phyloP scores from a whole-genome alignment of 2,113 vertebrate species.

The Uria lomvia region DNA sequence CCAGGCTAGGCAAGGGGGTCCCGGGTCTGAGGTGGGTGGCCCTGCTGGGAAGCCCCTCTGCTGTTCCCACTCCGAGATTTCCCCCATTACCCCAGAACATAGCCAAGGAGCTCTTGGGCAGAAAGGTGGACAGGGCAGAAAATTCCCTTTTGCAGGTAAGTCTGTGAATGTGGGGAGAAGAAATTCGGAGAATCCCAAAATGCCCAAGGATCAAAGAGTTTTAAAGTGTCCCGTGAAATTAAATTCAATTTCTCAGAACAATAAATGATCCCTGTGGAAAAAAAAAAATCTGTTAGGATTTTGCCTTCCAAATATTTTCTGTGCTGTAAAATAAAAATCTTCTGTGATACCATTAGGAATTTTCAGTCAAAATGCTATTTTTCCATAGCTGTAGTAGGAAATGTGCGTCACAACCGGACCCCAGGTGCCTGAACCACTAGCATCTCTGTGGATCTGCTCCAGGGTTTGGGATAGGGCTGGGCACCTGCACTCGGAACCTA shows the following conservation, averaged over 20 bases:
- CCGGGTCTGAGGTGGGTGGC: not conserved
- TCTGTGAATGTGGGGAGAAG: no score
- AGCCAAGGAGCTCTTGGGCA: rapidly evolving
- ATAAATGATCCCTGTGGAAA: not conserved
- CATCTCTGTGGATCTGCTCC: not conserved
- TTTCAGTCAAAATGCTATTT: not conserved
- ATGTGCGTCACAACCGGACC: rapidly evolving
- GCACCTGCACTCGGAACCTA: not conserved
- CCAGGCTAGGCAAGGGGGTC: rapidly evolving
- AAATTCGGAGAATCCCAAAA: rapidly evolving
- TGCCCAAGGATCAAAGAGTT: not conserved
- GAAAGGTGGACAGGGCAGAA: not conserved
- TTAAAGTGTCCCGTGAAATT: rapidly evolving
- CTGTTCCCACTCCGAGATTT: rapidly evolving
- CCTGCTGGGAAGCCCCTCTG: not conserved
- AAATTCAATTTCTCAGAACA: not conserved
- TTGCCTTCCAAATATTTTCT: not conserved
- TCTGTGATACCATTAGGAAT: not conserved
- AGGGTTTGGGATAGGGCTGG: not conserved
- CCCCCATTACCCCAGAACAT: rapidly evolving
- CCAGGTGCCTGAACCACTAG: no score
- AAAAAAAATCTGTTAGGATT: not conserved
- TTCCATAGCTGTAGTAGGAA: not conserved
- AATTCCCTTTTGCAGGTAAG: not conserved
- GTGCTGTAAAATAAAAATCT: not conserved